Base-by-base conservation (phyloP, 2,797 vertebrate genomes). In the Falco berigora region DNA sequence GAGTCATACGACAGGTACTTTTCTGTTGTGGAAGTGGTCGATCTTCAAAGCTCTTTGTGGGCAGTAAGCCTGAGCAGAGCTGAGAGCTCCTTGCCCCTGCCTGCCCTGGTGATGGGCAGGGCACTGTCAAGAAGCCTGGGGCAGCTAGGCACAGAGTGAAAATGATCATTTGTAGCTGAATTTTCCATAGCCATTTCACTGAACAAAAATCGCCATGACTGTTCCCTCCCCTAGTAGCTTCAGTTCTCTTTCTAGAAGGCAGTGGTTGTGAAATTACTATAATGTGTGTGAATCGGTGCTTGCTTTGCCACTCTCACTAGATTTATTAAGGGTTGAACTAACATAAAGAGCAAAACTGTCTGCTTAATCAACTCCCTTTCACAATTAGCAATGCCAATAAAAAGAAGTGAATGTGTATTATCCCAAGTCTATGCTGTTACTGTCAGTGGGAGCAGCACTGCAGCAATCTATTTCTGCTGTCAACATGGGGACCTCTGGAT, bases 91-190 rank as follows among this genome's bases (percentile, higher is more conserved):
- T 20, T 42, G 85, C 42, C 56, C 40, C 46, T 56, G 56, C 46
- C 68, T 66, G 50, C 76, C 49, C 50, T 7, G 19, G 46, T 3
- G 3, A 23, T 28, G 56, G 55, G 32, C 71, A 66, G 38, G 40
- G 6, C 0, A 6, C 47, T 91, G 3, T 38, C 2, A 1, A 38
- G 32, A 38, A 8, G 21, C 24, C 19, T 20, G 9, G 9, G 32
- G 4, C 8, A 52, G 19, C n/a, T 21, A 40, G 10, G 25, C 22
- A 83, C 36, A 78, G 38, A 32, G 49, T 14, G 58, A 44, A 92
- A 76, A 63, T 4, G 27, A 30, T 17, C 12, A 10, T 59, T 55
- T 85, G 30, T 46, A 73, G 66, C 30, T 76, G 69, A 59, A 44
- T 92, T 93, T 87, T 69, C 52, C 16, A 8, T 32, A 19, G 42